Base-by-base conservation (phyloP, 1,140 invertebrate species). In the Solenopsis invicta region DNA sequence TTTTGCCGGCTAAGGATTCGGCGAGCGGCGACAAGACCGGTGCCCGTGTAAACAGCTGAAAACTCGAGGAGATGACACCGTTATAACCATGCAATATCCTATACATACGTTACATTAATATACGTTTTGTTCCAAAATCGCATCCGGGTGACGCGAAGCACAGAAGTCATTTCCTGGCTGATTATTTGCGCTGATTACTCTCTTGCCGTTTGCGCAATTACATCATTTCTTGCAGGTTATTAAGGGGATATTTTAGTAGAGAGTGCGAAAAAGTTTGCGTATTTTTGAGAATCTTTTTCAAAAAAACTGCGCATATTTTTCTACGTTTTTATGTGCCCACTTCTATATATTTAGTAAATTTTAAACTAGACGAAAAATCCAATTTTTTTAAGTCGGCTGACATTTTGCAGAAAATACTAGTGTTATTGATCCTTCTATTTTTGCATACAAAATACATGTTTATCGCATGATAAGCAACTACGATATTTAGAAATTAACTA, bases 1-100 rank as follows among this genome's bases (percentile, higher is more conserved):
- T 84, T 82, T 84, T 61, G 69, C 45, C 24, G 54, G 41, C 69
- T 82, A 16, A 82, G 37, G 54, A 29, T 34, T 82, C 67, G 80
- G 34, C 37, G 52, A 56, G 21, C 45, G 41, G 21, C 41, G 29
- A 50, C 50, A 37, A 48, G 64, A 41, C 37, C 12, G 34, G 67
- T 29, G 21, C 12, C 24, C 59, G 29, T 50, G 61, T 66, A 50
- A 61, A 76, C 61, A 61, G 21, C 45, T 66, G 76, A 45, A 78
- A 78, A 66, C 61, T 48, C 18, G 18, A 2, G 24, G 24, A 78
- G 45, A 37, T 34, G 37, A 24, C 29, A 29, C 48, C 37, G 21
- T 72, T 54, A 16, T 13, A 21, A 72, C 16, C 24, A 16, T n/a
- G 8, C 52, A 72, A 52, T 52, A 72, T 72, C 10, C 10, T 41